Conservation (phyloP, 2,113 vertebrate genomes). For the Scatophagus argus region DNA sequence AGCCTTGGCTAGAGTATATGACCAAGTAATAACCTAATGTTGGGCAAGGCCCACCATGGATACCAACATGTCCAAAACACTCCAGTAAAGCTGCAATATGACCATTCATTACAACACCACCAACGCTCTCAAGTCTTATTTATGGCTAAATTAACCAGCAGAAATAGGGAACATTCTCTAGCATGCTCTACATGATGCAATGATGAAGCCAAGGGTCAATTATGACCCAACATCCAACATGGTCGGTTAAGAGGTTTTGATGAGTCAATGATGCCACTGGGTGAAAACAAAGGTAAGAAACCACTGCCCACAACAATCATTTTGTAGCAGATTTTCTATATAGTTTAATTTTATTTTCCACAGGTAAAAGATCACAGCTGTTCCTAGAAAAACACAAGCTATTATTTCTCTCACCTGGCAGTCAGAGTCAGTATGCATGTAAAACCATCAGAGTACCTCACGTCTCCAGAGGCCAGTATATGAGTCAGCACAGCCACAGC, state of each 20-base stretch:
- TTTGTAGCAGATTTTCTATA: conserved; percentile 58
- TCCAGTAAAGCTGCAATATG: conserved; percentile 51
- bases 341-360: conserved; percentile 66
- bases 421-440: conserved; percentile 60
- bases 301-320: conserved; percentile 48
- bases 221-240: conserved; percentile 49
- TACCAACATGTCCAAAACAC: conserved; percentile 65
- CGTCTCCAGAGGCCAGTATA: conserved; percentile 72
- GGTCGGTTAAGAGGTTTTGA: conserved; percentile 41
- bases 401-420: conserved; percentile 72
- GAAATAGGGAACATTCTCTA: conserved; percentile 71
- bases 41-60: conserved; percentile 55
- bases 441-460: conserved; percentile 64
- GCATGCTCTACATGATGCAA: conserved; percentile 59
- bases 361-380: conserved; percentile 67
- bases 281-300: conserved; percentile 69
- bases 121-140: conserved; percentile 64
- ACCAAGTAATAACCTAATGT: conserved; percentile 46
- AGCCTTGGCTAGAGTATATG: conserved; percentile 15
- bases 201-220: conserved; percentile 59
- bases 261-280: conserved; percentile 66
- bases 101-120: conserved; percentile 60
- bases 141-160: conserved; percentile 72
- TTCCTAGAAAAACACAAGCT: conserved; percentile 61
- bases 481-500: conserved; percentile 76